Evolutionary conservation across 1,140 invertebrate genomes (phyloP).

Genomic region (Saccostrea glomerata): DNA sequence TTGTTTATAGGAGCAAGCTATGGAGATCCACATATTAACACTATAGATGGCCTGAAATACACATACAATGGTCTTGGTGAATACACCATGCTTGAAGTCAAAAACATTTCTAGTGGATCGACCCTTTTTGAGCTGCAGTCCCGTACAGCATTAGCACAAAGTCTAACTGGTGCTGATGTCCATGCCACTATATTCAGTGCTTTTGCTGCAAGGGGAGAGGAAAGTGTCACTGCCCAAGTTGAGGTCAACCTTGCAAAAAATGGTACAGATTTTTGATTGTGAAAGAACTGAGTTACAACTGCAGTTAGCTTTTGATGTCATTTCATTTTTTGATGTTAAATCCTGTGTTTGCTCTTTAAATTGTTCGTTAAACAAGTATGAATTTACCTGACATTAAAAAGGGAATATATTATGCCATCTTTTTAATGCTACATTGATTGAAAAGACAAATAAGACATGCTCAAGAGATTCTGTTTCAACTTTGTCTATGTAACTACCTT

Average conservation of each 20-base stretch:
- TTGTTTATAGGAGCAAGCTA: conserved; percentile 11
- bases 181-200: conserved; percentile 62
- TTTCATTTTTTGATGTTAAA: too few relatives aligned
- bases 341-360: too few relatives aligned
- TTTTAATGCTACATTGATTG: too few relatives aligned
- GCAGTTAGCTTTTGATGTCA: too few relatives aligned
- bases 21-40: conserved; percentile 74
- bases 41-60: conserved; percentile 70
- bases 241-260: conserved; percentile 21
- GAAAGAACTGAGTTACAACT: too few relatives aligned
- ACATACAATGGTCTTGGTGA: conserved; percentile 75
- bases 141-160: conserved; percentile 44
- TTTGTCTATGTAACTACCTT: too few relatives aligned
- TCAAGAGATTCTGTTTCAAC: too few relatives aligned
- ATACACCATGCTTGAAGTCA: conserved; percentile 62
- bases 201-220: conserved; percentile 52
- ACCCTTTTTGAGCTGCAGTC: conserved; percentile 58
- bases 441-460: too few relatives aligned
- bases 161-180: background rate
- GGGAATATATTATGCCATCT: too few relatives aligned
- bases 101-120: conserved; percentile 8
- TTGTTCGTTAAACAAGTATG: too few relatives aligned
- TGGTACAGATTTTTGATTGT: background rate
- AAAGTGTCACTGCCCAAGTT: conserved; percentile 28
- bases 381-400: too few relatives aligned